Conservation (phyloP, 2,797 vertebrate species). For the Sitta carolinensis region DNA sequence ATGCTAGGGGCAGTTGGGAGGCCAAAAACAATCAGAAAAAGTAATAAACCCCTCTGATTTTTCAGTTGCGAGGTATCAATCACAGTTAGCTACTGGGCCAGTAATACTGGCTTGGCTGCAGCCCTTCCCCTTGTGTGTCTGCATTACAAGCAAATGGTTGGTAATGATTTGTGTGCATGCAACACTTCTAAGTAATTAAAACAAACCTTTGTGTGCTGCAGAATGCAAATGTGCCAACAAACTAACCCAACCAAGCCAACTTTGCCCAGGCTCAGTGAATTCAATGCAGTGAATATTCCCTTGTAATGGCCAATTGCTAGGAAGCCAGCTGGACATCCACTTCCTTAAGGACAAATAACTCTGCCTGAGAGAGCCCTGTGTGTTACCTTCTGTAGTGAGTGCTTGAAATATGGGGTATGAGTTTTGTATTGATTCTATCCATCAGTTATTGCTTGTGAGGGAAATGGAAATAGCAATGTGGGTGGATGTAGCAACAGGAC, state of each 20-base stretch:
- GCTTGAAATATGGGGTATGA: not conserved
- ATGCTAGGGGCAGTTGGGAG: not conserved
- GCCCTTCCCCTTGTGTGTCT: not conserved
- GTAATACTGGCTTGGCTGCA: constrained; percentile 4
- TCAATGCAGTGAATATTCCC: not conserved
- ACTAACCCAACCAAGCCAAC: constrained; percentile 29
- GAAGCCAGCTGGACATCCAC: not conserved
- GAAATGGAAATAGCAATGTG: not conserved
- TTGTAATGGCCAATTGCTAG: not conserved
- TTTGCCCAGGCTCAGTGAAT: constrained; percentile 15
- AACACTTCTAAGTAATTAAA: constrained; percentile 66
- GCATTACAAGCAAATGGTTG: constrained; percentile 32
- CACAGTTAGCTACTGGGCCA: not conserved
- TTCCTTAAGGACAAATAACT: not conserved
- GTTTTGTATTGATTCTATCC: not conserved
- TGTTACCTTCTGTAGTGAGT: not conserved
- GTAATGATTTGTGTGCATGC: constrained; percentile 61
- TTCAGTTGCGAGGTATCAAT: not conserved
- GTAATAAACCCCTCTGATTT: not conserved
- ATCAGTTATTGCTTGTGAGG: not conserved
- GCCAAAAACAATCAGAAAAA: not conserved
- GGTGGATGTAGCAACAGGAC: not conserved
- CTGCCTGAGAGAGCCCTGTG: not conserved
- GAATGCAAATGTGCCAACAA: constrained; percentile 47
- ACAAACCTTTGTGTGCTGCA: constrained; percentile 53